These are phyloP conservation scores for Macaca nemestrina DNA, from an alignment of 2,113 vertebrate species.

Conservation along the genomic window DNA sequence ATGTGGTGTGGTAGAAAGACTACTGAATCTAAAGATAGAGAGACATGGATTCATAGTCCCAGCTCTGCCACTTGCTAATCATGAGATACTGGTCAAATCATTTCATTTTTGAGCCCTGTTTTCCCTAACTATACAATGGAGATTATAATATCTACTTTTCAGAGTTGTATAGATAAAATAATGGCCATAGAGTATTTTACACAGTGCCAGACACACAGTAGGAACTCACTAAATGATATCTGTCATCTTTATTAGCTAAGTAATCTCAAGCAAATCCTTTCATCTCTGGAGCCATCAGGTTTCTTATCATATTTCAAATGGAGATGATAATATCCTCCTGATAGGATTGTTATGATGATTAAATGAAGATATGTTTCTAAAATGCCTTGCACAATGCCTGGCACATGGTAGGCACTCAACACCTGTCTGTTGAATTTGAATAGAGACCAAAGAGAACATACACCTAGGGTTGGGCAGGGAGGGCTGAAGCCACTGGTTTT, in stretches of 20 bases:
- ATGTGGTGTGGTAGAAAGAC: neutral
- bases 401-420: neutral
- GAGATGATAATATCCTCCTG: neutral
- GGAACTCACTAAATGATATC: neutral
- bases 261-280: slow-evolving; percentile 27
- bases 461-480: neutral
- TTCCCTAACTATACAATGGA: slow-evolving; percentile 16
- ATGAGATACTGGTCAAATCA: neutral
- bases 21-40: neutral
- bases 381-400: neutral
- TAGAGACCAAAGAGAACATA: slow-evolving; percentile 24
- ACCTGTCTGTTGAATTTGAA: neutral
- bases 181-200: neutral
- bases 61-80: slow-evolving; percentile 1
- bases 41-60: neutral
- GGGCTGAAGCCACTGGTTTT: neutral
- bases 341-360: slow-evolving; percentile 1
- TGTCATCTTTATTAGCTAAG: neutral
- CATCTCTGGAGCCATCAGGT: neutral
- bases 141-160: neutral
- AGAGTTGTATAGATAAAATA: neutral
- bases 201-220: neutral
- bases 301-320: slow-evolving; percentile 23
- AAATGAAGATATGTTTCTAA: slow-evolving; percentile 26
- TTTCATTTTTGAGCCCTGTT: neutral